These are phyloP conservation scores for Prionace glauca DNA, from an alignment of 2,797 vertebrate species.

Conservation along the genomic window DNA sequence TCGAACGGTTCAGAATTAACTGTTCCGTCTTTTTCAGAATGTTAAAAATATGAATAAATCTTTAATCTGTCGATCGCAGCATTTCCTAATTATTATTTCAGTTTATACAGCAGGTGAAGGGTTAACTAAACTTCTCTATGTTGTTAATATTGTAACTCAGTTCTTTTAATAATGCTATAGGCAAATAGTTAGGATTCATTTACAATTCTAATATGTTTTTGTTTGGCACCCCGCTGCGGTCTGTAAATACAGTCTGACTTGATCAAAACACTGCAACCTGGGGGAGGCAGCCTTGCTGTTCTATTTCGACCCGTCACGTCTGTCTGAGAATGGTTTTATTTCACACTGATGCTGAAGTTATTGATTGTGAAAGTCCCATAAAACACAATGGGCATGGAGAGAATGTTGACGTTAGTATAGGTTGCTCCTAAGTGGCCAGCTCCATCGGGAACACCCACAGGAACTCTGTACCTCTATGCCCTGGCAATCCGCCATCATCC, in stretches of 20 bases:
- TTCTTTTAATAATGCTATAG: not conserved
- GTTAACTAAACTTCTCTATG: not conserved
- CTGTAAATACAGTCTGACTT: not conserved
- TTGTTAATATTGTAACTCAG: not conserved
- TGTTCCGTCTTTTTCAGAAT: not conserved
- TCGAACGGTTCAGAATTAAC: not conserved
- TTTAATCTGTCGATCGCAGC: not conserved
- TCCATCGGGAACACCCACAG: too few relatives aligned
- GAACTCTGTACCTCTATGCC: too few relatives aligned
- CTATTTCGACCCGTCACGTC: not conserved
- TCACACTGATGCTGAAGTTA: not conserved
- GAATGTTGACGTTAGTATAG: not conserved
- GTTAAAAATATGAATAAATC: not conserved
- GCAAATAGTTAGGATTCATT: not conserved
- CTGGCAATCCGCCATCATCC: not conserved
- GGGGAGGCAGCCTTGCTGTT: too few relatives aligned
- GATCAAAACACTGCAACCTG: not conserved
- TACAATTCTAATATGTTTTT: not conserved
- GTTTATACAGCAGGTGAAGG: not conserved
- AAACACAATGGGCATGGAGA: not conserved
- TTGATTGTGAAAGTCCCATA: not conserved
- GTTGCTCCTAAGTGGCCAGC: not conserved
- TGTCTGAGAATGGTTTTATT: not conserved
- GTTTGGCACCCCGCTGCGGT: not conserved
- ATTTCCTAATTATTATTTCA: not conserved